These are phyloP conservation scores for Melanotaenia boesemani DNA, from an alignment of 2,797 vertebrate genomes.

Conservation along the genomic window DNA sequence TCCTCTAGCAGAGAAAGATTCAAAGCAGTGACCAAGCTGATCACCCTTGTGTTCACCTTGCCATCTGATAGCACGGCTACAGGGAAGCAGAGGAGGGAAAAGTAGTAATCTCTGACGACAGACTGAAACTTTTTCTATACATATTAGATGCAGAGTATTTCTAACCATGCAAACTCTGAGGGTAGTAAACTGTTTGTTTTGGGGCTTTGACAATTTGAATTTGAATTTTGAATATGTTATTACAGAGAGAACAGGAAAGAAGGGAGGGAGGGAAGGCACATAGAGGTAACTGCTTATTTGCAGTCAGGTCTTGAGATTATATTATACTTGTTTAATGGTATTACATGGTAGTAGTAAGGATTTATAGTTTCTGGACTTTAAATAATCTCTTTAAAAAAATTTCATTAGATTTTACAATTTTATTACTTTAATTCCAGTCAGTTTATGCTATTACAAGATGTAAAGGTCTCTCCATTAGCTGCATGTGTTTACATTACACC, in stretches of 20 bases:
- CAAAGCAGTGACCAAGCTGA: slow-evolving; percentile 68
- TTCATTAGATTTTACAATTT: neutral
- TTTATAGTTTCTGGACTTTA: slow-evolving; percentile 21
- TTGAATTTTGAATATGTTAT: slow-evolving; percentile 74
- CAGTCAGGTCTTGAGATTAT: slow-evolving; percentile 59
- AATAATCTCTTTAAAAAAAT: neutral
- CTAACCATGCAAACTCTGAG: slow-evolving; percentile 74
- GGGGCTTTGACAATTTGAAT: slow-evolving; percentile 72
- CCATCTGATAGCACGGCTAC: slow-evolving; percentile 61
- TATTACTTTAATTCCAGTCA: neutral
- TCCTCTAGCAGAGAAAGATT: slow-evolving; percentile 55
- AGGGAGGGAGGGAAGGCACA: slow-evolving; percentile 40
- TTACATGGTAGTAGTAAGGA: slow-evolving; percentile 3
- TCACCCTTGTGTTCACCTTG: slow-evolving; percentile 80
- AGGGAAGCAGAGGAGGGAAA: slow-evolving; percentile 21
- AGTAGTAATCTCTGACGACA: slow-evolving; percentile 42
- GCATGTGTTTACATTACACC: neutral
- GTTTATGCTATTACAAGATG: neutral
- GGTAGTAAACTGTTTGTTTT: slow-evolving; percentile 78
- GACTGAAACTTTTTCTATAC: slow-evolving; percentile 69
- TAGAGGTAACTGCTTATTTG: slow-evolving; percentile 60
- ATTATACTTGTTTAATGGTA: slow-evolving; percentile 16
- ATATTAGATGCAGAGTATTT: slow-evolving; percentile 75
- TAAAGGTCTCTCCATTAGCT: neutral
- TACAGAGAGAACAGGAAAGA: slow-evolving; percentile 45